Evolutionary conservation across 2,888 invertebrate genomes (phyloP).

Genomic region (Dilophus febrilis): DNA sequence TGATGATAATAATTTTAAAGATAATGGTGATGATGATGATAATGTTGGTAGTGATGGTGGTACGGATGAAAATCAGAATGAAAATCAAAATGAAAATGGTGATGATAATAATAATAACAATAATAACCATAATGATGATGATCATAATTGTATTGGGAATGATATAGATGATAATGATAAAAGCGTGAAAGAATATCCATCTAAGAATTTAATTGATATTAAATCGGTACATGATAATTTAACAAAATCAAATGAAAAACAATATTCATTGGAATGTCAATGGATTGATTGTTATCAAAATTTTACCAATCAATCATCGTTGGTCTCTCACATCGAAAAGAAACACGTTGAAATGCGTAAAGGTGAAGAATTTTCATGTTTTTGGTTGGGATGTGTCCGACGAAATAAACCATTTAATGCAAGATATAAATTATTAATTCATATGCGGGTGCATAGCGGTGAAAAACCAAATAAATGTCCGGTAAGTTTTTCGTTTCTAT

Average conservation of each 20-base stretch:
- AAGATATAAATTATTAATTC: slow-evolving; percentile 88
- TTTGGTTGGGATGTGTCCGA: slow-evolving; percentile 84
- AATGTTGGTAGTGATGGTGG: background rate
- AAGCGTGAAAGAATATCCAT: background rate
- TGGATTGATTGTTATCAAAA: slow-evolving; percentile 75
- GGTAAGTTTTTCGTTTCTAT: slow-evolving; percentile 47
- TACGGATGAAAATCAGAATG: background rate
- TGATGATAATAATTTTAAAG: background rate
- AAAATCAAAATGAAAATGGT: background rate
- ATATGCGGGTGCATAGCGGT: slow-evolving; percentile 94
- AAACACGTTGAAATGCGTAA: slow-evolving; percentile 74
- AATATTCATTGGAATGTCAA: slow-evolving; percentile 35
- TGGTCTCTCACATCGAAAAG: slow-evolving; percentile 72
- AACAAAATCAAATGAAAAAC: too few species aligned
- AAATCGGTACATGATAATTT: background rate
- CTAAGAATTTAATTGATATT: background rate
- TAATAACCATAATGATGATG: background rate
- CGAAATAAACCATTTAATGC: slow-evolving; percentile 89
- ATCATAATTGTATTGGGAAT: background rate
- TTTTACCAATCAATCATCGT: slow-evolving; percentile 59
- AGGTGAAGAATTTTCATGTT: slow-evolving; percentile 82
- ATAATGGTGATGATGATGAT: background rate
- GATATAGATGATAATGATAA: background rate
- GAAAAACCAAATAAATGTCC: slow-evolving; percentile 97
- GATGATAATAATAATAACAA: background rate